Conservation (phyloP, 1,140 invertebrate genomes). For the Phenacoccus solenopsis region DNA sequence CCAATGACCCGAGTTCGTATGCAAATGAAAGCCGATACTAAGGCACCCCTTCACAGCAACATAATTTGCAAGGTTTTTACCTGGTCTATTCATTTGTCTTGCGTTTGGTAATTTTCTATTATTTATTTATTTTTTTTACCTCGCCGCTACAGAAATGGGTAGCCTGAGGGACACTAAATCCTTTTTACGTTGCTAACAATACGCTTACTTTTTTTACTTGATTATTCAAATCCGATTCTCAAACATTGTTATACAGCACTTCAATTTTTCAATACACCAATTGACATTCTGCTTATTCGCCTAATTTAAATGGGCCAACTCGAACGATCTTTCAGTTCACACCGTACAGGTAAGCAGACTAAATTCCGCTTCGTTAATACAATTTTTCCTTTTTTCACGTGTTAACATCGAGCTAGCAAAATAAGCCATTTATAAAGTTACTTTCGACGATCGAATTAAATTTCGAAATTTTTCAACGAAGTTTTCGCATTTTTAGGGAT, state of each 20-base stretch:
- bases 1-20: too few relatives aligned
- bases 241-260: constrained; percentile 15
- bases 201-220: not conserved
- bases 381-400: too few relatives aligned
- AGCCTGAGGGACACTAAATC: not conserved
- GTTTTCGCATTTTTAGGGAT: not conserved
- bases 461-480: too few relatives aligned
- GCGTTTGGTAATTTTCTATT: not conserved
- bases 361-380: too few relatives aligned
- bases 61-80: not conserved
- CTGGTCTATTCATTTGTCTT: not conserved
- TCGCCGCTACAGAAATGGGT: too few relatives aligned
- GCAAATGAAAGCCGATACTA: not conserved
- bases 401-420: too few relatives aligned
- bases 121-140: too few relatives aligned
- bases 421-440: too few relatives aligned
- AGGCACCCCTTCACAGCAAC: not conserved
- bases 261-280: not conserved
- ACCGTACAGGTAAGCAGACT: too few relatives aligned
- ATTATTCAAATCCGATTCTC: constrained; percentile 15
- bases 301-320: not conserved
- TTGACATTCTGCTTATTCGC: constrained; percentile 6
- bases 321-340: not conserved
- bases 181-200: not conserved
- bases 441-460: too few relatives aligned